Evolutionary conservation across 2,797 vertebrate species (phyloP).

Genomic region (Trachops cirrhosus): DNA sequence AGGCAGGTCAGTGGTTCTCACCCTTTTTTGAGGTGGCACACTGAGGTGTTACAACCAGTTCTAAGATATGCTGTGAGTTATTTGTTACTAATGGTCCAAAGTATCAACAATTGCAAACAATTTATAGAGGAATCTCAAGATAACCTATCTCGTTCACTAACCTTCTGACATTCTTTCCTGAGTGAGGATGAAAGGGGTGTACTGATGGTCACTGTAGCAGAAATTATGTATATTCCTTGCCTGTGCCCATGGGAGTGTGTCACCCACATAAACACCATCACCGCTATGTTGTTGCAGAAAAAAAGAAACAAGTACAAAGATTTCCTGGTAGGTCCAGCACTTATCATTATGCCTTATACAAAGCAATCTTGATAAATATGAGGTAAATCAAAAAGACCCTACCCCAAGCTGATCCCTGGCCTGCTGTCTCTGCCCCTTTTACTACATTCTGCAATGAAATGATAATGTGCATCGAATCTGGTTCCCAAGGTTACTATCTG

Average conservation of each 20-base stretch:
- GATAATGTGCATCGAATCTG: no score
- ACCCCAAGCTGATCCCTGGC: no score
- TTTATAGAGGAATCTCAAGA: not conserved
- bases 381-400: not conserved
- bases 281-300: not conserved
- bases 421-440: not conserved
- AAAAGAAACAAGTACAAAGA: not conserved
- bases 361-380: not conserved
- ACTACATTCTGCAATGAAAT: not conserved
- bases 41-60: not conserved
- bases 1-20: not conserved
- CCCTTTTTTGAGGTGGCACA: not conserved
- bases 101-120: not conserved
- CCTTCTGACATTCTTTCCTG: not conserved
- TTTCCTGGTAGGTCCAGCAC: not conserved
- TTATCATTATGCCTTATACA: not conserved
- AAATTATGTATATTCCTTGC: not conserved
- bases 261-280: not conserved
- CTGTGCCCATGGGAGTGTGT: not conserved
- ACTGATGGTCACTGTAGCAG: not conserved
- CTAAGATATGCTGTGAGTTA: not conserved
- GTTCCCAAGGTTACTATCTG: not conserved
- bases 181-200: not conserved
- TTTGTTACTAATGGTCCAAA: not conserved
- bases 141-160: not conserved